phyloP scores from a whole-genome alignment of 2,113 vertebrate species.

The Xiphorhynchus elegans region DNA sequence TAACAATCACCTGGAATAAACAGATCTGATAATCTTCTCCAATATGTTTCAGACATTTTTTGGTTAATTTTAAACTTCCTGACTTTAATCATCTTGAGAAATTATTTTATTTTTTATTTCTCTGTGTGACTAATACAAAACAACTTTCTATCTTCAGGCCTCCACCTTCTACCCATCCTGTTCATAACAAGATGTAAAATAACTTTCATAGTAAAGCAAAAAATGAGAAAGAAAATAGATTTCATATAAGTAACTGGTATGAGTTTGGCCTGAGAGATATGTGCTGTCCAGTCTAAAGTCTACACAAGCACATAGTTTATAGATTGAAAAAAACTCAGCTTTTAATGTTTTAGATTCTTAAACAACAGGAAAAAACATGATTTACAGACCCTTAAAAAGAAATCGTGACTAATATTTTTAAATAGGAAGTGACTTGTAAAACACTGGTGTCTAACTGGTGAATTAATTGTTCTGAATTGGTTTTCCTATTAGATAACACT shows the following conservation, averaged over 20 bases:
- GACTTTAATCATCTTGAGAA: slow-evolving; percentile 2
- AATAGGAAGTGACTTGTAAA: background rate
- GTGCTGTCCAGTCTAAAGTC: background rate
- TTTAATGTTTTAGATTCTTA: background rate
- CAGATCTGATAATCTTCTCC: slow-evolving; percentile 13
- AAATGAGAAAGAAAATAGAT: background rate
- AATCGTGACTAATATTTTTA: background rate
- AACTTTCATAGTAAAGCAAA: background rate
- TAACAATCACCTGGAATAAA: slow-evolving; percentile 12
- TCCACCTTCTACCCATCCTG: background rate
- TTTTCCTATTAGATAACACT: background rate
- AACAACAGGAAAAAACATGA: background rate
- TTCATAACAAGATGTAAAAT: background rate
- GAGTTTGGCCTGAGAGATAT: background rate
- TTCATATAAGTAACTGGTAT: background rate
- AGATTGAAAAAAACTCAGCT: background rate
- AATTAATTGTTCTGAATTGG: background rate
- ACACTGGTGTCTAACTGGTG: background rate
- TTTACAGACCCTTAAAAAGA: background rate
- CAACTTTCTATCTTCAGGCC: background rate
- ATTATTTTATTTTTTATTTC: slow-evolving; percentile 25
- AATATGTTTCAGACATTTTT: background rate
- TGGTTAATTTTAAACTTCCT: slow-evolving; percentile 35
- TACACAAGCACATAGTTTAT: background rate
- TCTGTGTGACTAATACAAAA: background rate